Percentiles rank a stretch among this genome's conserved stretches.
Evolutionary conservation across 2,113 vertebrate genomes (phyloP).

Genomic region (Ciconia maguari): DNA sequence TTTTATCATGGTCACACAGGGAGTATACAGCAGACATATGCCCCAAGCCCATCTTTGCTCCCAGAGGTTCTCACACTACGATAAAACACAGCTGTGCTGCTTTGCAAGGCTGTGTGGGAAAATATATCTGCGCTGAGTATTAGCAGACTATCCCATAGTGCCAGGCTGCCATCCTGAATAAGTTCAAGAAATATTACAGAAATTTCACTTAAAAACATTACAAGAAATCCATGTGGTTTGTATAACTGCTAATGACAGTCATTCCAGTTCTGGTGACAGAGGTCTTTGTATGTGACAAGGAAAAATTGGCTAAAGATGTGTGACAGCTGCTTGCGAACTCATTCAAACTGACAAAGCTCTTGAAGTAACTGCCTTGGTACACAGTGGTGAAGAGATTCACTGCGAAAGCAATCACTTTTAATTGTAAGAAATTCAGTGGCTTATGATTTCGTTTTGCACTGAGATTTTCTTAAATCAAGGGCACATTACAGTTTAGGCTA

Average conservation of each 20-base stretch:
- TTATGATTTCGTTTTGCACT: neutral
- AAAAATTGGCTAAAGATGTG: slow-evolving; percentile 32
- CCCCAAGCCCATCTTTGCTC: neutral
- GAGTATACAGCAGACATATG: neutral
- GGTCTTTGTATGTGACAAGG: neutral
- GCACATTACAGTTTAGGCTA: neutral
- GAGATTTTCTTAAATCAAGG: neutral
- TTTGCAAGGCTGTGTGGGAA: neutral
- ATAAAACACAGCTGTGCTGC: neutral
- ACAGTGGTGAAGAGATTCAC: neutral
- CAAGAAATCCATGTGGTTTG: neutral
- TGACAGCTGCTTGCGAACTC: slow-evolving; percentile 14
- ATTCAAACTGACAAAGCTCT: slow-evolving; percentile 16
- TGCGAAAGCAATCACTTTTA: neutral
- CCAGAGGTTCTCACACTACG: rapidly evolving
- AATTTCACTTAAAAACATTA: neutral
- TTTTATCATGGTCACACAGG: neutral
- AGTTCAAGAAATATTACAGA: neutral
- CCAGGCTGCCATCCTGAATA: neutral
- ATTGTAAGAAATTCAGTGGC: slow-evolving; percentile 4
- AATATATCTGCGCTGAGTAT: neutral
- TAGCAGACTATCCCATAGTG: neutral
- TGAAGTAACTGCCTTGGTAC: neutral
- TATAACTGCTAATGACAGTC: neutral
- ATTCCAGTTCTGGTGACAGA: neutral